A percentile compares a stretch with the other conserved stretches of the same genome.
Conservation (phyloP, 2,113 vertebrate species). For the Pleuronectes platessa region DNA sequence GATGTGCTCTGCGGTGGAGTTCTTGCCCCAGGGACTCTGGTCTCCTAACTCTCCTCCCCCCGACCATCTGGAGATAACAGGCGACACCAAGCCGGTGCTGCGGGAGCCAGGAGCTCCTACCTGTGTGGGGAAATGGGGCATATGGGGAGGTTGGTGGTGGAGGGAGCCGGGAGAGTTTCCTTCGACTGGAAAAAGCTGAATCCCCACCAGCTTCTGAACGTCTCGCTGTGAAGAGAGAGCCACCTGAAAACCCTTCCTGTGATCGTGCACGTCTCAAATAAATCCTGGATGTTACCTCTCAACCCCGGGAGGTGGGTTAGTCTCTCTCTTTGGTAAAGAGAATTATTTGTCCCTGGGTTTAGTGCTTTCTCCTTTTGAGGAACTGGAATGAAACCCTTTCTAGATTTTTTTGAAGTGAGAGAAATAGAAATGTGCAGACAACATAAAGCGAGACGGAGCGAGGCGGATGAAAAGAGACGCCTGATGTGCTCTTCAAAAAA, state of each 20-base stretch:
- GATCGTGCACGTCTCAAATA: slow-evolving; percentile 9
- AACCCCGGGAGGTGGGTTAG: slow-evolving; percentile 20
- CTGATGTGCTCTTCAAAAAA: slow-evolving; percentile 63
- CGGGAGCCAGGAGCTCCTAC: slow-evolving; percentile 39
- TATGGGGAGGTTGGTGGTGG: slow-evolving; percentile 26
- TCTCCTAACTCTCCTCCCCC: slow-evolving; percentile 45
- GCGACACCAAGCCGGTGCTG: slow-evolving; percentile 19
- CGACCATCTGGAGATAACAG: slow-evolving; percentile 69
- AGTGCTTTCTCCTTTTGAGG: slow-evolving; percentile 1
- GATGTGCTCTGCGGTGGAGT: slow-evolving; percentile 49
- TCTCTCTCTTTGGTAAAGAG: not conserved
- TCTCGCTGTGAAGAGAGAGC: not conserved
- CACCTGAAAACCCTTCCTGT: not conserved
- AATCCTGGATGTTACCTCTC: slow-evolving; percentile 1
- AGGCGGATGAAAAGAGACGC: slow-evolving; percentile 61
- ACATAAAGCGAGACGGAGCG: slow-evolving; percentile 47
- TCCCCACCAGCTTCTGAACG: not conserved
- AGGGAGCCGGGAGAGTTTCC: slow-evolving; percentile 15
- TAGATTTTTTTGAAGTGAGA: slow-evolving; percentile 23
- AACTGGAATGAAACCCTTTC: slow-evolving; percentile 15
- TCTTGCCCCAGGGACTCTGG: slow-evolving; percentile 52
- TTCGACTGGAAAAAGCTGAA: slow-evolving; percentile 8
- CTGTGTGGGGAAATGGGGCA: slow-evolving; percentile 49
- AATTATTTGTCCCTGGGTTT: slow-evolving; percentile 7
- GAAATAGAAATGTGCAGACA: slow-evolving; percentile 16